A percentile compares a stretch with the other conserved stretches of the same genome.
phyloP scores from a whole-genome alignment of 2,888 invertebrate species.

The Polyommatus icarus region DNA sequence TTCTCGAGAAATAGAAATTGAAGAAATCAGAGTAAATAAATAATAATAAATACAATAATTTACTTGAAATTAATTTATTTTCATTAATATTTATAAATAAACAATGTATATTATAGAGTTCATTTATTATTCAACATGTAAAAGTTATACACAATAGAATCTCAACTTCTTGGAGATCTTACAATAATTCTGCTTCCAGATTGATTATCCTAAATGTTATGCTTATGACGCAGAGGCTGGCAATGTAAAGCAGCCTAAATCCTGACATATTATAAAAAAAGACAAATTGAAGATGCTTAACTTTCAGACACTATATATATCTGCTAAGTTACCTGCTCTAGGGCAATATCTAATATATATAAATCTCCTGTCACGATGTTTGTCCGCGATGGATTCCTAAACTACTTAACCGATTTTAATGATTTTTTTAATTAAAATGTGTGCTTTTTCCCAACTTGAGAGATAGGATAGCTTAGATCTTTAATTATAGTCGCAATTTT shows the following conservation, averaged over 20 bases:
- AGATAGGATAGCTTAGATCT: no score
- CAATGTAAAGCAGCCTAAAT: background rate
- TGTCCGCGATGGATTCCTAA: no score
- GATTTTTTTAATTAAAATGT: no score
- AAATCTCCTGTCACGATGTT: no score
- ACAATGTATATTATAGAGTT: constrained; percentile 40
- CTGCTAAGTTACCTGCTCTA: no score
- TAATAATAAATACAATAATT: background rate
- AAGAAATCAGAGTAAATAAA: no score
- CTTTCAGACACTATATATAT: no score
- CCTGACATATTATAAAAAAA: background rate
- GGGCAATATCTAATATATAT: no score
- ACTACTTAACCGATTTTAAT: no score
- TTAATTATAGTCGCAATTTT: no score
- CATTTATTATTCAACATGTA: constrained; percentile 12
- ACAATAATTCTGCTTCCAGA: constrained; percentile 3
- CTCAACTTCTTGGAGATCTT: background rate
- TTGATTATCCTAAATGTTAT: background rate
- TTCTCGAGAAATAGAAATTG: no score
- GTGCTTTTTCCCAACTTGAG: no score
- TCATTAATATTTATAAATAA: constrained; percentile 40
- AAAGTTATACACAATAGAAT: constrained; percentile 21
- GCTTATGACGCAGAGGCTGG: background rate
- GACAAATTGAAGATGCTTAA: background rate
- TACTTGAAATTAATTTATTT: constrained; percentile 45